These are phyloP conservation scores for Drosophila yakuba DNA, from an alignment of 1,140 invertebrate genomes.

Conservation along the genomic window DNA sequence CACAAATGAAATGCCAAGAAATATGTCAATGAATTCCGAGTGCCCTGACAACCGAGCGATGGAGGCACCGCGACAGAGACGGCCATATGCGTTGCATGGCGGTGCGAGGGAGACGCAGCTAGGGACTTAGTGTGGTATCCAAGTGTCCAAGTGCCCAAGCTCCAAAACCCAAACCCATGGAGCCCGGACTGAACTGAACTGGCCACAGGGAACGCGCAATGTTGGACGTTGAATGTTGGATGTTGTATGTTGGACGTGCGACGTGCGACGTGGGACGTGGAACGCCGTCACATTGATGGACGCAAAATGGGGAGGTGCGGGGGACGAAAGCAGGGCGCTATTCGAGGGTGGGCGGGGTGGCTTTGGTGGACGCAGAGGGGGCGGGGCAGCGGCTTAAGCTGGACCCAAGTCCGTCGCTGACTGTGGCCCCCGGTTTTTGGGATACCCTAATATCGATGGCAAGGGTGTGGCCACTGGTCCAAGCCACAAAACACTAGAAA, in stretches of 20 bases:
- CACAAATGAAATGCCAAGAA: slow-evolving; percentile 68
- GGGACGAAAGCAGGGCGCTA: background rate
- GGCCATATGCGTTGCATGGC: background rate
- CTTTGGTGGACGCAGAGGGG: background rate
- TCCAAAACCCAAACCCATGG: slow-evolving; percentile 29
- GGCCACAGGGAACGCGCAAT: slow-evolving; percentile 21
- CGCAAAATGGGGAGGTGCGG: slow-evolving; percentile 35
- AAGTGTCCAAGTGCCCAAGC: slow-evolving; percentile 3
- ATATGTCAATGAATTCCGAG: slow-evolving; percentile 81
- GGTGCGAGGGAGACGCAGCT: slow-evolving; percentile 22
- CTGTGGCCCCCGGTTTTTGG: slow-evolving; percentile 19
- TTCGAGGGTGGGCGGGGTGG: background rate
- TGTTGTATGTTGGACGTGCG: slow-evolving; percentile 21
- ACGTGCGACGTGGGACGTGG: slow-evolving; percentile 43
- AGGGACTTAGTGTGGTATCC: slow-evolving; percentile 55
- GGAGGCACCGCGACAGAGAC: slow-evolving; percentile 15
- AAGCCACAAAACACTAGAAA: too few relatives aligned
- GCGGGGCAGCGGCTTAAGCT: slow-evolving; percentile 53
- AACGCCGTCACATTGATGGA: slow-evolving; percentile 78
- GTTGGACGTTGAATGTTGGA: background rate
- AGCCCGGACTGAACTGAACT: slow-evolving; percentile 16
- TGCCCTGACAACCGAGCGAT: slow-evolving; percentile 58
- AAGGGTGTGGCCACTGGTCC: background rate
- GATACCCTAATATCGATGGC: slow-evolving; percentile 15
- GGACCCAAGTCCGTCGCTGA: slow-evolving; percentile 15